Base-by-base conservation (phyloP, 2,888 invertebrate genomes). In the Sepiola atlantica region DNA sequence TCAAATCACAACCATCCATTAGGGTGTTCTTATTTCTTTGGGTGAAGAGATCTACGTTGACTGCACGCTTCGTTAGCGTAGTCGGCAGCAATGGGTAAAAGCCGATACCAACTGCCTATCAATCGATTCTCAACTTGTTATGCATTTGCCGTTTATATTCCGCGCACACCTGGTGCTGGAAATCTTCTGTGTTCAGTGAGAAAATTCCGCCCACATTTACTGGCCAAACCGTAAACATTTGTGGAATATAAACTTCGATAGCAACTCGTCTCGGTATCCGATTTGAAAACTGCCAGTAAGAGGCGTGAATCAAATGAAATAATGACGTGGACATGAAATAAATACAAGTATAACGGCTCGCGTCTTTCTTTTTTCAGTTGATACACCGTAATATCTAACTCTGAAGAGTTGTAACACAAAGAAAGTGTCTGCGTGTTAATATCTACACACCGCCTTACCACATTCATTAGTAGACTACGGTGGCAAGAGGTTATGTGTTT, bases 91-190 rank as follows among this genome's bases (percentile, higher is more conserved):
- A 77, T n/a, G n/a, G 77, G 77, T 18, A 77, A 45, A 45, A 45
- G 45, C 8, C 45, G 45, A 77, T 18, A 16, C n/a, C 18, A n/a
- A 77, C n/a, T 10, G n/a, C 2, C 16, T 1, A n/a, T 32, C 77
- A 32, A 77, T 77, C 77, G 77, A 77, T 77, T n/a, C 77, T 4
- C n/a, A n/a, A 77, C n/a, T 32, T 77, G 77, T 77, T 77, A 77
- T 77, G 77, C 32, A 77, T 77, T n/a, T n/a, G 77, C 77, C n/a
- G 77, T 77, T 77, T 77, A 77, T 77, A 77, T 77, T 77, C 77
- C n/a, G 77, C 77, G 77, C 77, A 77, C n/a, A 77, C 3, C 16
- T 1, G 4, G 77, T 4, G 18, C 16, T 77, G n/a, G 10, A 77
- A n/a, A n/a, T 14, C n/a, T 77, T n/a, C 14, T 77, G n/a, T n/a